phyloP scores from a whole-genome alignment of 1,140 invertebrate genomes.

The Brachionus angularis region DNA sequence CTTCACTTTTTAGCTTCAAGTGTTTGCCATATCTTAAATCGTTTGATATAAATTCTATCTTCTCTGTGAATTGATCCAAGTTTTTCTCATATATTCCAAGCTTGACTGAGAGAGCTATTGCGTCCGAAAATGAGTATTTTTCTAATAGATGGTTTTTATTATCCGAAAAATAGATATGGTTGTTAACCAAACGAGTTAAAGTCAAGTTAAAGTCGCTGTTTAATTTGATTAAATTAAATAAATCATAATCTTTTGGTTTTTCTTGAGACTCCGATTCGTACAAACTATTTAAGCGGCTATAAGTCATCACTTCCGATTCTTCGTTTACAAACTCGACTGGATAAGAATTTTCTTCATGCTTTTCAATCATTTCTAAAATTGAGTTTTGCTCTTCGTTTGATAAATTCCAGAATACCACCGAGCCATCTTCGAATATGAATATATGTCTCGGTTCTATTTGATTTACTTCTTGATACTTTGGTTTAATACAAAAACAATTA shows the following conservation, averaged over 20 bases:
- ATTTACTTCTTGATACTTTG: conserved; percentile 10
- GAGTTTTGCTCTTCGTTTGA: conserved; percentile 67
- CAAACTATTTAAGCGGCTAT: conserved; percentile 46
- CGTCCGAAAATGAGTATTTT: conserved; percentile 80
- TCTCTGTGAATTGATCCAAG: conserved; percentile 31
- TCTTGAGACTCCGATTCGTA: conserved; percentile 51
- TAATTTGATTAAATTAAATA: conserved; percentile 43
- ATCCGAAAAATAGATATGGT: conserved; percentile 33
- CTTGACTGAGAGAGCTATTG: conserved; percentile 71
- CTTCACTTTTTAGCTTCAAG: conserved; percentile 66
- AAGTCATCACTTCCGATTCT: conserved; percentile 50
- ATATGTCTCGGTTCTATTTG: conserved; percentile 14
- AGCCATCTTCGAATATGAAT: conserved; percentile 67
- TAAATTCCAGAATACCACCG: conserved; percentile 87
- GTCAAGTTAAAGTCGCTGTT: not conserved
- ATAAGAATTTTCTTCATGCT: conserved; percentile 41
- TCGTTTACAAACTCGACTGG: conserved; percentile 32
- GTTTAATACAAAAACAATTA: conserved; percentile 4
- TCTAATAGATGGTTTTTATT: conserved; percentile 59
- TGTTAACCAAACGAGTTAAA: not conserved
- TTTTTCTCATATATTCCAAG: conserved; percentile 42
- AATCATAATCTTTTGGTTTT: conserved; percentile 48
- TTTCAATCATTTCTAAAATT: conserved; percentile 20
- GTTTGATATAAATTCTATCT: conserved; percentile 48
- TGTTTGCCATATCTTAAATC: conserved; percentile 69